Percentiles rank a stretch among this genome's conserved stretches.
Conservation (phyloP, 2,113 vertebrate species). For the Ageneiosus marmoratus region DNA sequence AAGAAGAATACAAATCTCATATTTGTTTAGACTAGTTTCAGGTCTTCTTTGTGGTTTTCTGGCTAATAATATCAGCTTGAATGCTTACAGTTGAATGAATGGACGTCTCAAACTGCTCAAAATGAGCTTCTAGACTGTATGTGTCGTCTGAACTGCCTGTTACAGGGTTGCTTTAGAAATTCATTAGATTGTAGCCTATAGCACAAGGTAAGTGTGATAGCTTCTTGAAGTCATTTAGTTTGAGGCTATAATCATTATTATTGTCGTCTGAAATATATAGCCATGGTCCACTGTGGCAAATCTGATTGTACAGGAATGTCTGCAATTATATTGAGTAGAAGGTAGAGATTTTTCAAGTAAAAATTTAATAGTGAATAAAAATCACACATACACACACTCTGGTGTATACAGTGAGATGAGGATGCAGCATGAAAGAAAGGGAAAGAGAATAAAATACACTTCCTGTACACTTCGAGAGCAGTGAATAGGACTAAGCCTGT, state of each 20-base stretch:
- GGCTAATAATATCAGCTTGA: background rate
- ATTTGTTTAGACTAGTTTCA: background rate
- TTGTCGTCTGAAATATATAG: background rate
- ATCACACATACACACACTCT: background rate
- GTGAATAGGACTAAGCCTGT: background rate
- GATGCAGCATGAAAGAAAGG: background rate
- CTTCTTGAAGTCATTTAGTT: background rate
- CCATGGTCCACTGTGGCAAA: background rate
- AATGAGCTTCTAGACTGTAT: background rate
- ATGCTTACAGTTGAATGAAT: background rate
- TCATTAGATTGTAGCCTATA: background rate
- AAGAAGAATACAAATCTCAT: background rate
- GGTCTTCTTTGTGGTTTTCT: background rate
- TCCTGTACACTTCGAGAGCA: background rate
- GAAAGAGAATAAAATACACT: background rate
- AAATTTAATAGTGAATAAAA: background rate
- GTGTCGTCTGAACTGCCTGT: background rate
- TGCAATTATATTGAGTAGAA: background rate
- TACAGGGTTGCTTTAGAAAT: background rate
- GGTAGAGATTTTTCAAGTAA: background rate
- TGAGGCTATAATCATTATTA: background rate
- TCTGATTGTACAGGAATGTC: background rate
- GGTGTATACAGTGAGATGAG: background rate
- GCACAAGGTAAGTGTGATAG: background rate
- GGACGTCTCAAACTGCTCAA: background rate